Base-by-base conservation (phyloP, 1,140 invertebrate genomes). In the Cataglyphis hispanica region DNA sequence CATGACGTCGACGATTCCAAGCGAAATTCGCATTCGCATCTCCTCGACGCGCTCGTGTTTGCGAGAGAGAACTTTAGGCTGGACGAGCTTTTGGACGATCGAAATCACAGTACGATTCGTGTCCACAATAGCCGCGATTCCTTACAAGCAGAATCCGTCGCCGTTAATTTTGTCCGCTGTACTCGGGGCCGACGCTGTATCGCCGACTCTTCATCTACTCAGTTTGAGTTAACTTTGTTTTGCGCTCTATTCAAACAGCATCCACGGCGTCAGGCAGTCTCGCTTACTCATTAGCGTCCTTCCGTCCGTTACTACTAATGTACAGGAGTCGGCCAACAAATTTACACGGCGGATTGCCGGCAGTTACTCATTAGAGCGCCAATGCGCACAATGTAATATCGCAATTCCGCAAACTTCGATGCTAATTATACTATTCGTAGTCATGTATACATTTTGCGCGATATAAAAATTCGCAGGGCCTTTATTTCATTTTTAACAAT, bases 221-320 rank as follows among this genome's bases (percentile, higher is more conserved):
- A 60, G 53, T 74, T 83, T 53, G 78, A 83, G 78, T 83, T 83
- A 83, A 83, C 78, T 83, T 83, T 37, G 78, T 83, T 67, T 83
- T 83, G 37, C 78, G 58, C 67, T 74, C 67, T 60, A 83, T 74
- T 72, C 78, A 72, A 83, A 83, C 67, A 83, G 67, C 78, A 53
- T 83, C 67, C 78, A 83, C 53, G 53, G 25, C 46, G 46, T 81
- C 66, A 50, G 76, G n/a, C 77, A 50, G 53, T 40, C 67, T 81
- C 78, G 66, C 78, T 53, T 81, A 60, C 78, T 81, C 78, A 81
- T 81, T 81, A 81, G 78, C 78, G 78, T 70, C 53, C 78, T 40
- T 27, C 78, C 78, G 78, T 60, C 78, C 67, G 78, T 83, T 83
- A 72, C 67, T 81, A 81, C 78, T 83, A 83, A 83, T 83, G 78